Evolutionary conservation across 2,113 vertebrate species (phyloP).

Genomic region (Synodontis membranacea): DNA sequence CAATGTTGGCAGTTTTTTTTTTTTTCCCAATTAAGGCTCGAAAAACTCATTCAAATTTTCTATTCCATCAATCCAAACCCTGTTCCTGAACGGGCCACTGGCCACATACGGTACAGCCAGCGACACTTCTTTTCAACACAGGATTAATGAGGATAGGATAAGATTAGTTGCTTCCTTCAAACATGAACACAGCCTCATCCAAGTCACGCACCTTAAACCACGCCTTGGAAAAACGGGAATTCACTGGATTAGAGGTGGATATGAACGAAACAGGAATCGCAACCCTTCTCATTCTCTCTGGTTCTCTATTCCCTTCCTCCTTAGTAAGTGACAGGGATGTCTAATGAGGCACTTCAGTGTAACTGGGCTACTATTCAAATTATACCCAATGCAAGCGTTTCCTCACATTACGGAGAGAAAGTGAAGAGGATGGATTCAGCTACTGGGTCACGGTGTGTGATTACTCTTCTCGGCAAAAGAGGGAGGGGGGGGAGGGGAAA

Average conservation of each 20-base stretch:
- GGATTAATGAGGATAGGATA: background rate
- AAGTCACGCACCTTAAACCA: conserved; percentile 18
- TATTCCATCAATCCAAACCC: conserved; percentile 37
- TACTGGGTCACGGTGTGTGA: conserved; percentile 50
- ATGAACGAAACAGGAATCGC: conserved; percentile 65
- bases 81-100: background rate
- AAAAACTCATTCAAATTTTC: conserved; percentile 52
- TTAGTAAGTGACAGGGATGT: conserved; percentile 49
- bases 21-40: conserved; percentile 21
- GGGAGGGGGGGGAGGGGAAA: background rate
- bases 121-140: conserved; percentile 34
- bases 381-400: conserved; percentile 53
- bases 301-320: conserved; percentile 50
- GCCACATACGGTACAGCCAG: conserved; percentile 35
- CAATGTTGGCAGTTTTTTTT: conserved; percentile 15
- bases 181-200: conserved; percentile 10
- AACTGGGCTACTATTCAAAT: conserved; percentile 50
- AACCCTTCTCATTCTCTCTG: conserved; percentile 37
- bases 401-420: conserved; percentile 8
- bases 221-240: conserved; percentile 59
- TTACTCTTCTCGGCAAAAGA: background rate
- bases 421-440: conserved; percentile 51
- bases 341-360: conserved; percentile 60
- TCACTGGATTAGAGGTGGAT: conserved; percentile 63
- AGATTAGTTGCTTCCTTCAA: conserved; percentile 31